phyloP scores from a whole-genome alignment of 2,888 invertebrate genomes.

The Monochamus alternatus region DNA sequence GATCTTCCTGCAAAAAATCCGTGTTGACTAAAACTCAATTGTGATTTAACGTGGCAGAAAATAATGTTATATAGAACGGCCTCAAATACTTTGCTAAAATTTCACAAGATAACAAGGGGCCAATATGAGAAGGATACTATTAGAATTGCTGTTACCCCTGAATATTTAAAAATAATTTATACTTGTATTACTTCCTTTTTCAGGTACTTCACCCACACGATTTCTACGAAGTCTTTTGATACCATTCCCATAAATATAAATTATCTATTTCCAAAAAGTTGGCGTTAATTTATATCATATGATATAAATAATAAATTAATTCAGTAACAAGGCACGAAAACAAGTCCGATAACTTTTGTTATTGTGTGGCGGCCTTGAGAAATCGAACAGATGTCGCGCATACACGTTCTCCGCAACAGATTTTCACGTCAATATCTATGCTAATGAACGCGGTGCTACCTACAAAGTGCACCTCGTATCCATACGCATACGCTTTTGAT shows the following conservation, averaged over 20 bases:
- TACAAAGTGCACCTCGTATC: not conserved
- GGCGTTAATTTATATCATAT: not conserved
- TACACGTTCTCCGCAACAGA: not conserved
- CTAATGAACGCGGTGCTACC: slow-evolving; percentile 20
- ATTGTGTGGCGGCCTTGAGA: slow-evolving; percentile 10
- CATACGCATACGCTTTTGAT: not conserved
- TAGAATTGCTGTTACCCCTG: too few species aligned
- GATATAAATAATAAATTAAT: not conserved
- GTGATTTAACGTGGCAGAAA: too few species aligned
- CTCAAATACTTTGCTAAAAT: too few species aligned
- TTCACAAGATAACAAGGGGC: too few species aligned
- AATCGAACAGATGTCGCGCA: not conserved
- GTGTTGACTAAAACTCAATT: too few species aligned
- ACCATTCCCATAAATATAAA: not conserved
- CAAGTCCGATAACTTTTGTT: slow-evolving; percentile 16
- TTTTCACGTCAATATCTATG: slow-evolving; percentile 19
- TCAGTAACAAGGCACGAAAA: not conserved
- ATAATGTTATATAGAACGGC: too few species aligned
- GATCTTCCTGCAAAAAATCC: too few species aligned
- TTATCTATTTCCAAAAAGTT: not conserved
- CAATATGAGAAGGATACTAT: too few species aligned
- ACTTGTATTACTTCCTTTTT: too few species aligned
- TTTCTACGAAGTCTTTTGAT: not conserved
- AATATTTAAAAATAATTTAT: too few species aligned
- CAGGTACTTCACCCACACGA: not conserved